Conservation (phyloP, 2,888 invertebrate genomes). For the Zaprionus obscuricornis region DNA sequence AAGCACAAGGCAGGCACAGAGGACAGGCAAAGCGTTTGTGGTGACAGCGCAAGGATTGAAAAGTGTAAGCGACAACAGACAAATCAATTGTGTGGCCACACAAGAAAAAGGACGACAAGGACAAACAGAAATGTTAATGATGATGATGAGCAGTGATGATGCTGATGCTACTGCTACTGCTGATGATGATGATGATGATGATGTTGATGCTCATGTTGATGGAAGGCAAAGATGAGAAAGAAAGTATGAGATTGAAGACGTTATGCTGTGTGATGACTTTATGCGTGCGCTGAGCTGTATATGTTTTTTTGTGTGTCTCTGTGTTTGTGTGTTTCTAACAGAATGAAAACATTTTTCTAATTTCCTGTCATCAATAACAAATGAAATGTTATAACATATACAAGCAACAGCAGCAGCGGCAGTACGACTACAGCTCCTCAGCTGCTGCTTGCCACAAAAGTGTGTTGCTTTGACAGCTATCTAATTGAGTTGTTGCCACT, state of each 20-base stretch:
- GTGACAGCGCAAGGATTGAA: slow-evolving; percentile 54
- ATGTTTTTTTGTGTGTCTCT: slow-evolving; percentile 2
- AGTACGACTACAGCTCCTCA: background rate
- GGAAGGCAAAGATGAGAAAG: slow-evolving; percentile 1
- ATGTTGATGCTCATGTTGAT: slow-evolving; percentile 1
- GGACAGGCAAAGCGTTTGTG: no score
- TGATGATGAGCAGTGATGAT: slow-evolving; percentile 17
- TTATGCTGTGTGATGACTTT: background rate
- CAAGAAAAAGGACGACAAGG: slow-evolving; percentile 22
- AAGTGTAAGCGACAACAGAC: slow-evolving; percentile 41
- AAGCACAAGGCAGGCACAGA: no score
- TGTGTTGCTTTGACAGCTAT: background rate
- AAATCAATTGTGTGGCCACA: slow-evolving; percentile 60
- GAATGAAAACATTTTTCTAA: slow-evolving; percentile 75
- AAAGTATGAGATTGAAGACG: slow-evolving; percentile 1
- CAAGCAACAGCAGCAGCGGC: slow-evolving; percentile 16
- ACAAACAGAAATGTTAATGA: slow-evolving; percentile 25
- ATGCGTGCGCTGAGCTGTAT: background rate
- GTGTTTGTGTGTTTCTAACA: slow-evolving; percentile 40
- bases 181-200: slow-evolving; percentile 3
- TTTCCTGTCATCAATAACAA: slow-evolving; percentile 78
- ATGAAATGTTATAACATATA: slow-evolving; percentile 62
- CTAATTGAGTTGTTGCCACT: slow-evolving; percentile 47
- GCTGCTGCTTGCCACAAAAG: background rate
- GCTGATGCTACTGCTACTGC: background rate